Percentiles rank a stretch among this genome's conserved stretches.
Evolutionary conservation across 2,797 vertebrate species (phyloP).

Genomic region (Phaenicophaeus curvirostris): DNA sequence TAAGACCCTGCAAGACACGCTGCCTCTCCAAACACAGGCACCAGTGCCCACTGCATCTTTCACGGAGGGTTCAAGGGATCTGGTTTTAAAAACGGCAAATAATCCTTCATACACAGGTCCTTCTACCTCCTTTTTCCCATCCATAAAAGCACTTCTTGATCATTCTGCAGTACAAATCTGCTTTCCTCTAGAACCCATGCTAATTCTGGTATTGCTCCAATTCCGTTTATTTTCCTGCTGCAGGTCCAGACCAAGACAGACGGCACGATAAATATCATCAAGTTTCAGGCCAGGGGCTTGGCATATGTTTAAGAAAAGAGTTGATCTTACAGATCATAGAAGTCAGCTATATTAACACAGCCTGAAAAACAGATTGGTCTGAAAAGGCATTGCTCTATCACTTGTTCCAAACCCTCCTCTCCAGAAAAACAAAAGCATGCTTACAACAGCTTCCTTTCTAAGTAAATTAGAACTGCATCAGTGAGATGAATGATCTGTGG

Average conservation of each 20-base stretch:
- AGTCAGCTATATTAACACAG: background rate
- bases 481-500: background rate
- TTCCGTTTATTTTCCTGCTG: background rate
- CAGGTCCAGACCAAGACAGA: background rate
- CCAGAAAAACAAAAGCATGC: background rate
- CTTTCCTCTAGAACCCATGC: background rate
- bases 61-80: rapidly evolving
- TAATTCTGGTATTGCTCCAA: background rate
- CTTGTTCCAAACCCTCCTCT: background rate
- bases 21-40: background rate
- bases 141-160: background rate
- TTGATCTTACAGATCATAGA: background rate
- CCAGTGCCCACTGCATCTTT: rapidly evolving
- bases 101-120: background rate
- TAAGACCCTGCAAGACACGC: background rate
- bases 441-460: background rate
- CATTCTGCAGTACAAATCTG: background rate
- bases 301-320: background rate
- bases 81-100: background rate
- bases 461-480: background rate
- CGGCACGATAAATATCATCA: background rate
- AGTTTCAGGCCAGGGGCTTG: background rate
- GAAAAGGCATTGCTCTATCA: background rate
- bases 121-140: background rate
- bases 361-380: background rate